Percentiles rank a stretch among this genome's conserved stretches.
These are phyloP conservation scores for Bilobella aurantiaca DNA, from an alignment of 1,140 invertebrate genomes.

Conservation along the genomic window DNA sequence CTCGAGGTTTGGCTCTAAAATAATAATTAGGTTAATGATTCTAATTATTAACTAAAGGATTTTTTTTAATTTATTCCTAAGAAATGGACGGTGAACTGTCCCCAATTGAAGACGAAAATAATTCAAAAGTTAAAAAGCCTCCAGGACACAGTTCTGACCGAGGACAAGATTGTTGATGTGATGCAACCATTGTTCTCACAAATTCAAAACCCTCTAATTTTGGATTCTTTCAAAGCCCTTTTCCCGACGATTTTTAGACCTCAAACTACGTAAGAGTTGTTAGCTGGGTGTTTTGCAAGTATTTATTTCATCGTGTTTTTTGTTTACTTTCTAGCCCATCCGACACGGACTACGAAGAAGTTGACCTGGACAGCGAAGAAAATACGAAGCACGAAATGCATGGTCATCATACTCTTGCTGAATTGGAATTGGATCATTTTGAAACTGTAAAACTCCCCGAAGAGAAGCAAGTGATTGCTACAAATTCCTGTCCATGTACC, in stretches of 20 bases:
- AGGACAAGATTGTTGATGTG: slow-evolving; percentile 20
- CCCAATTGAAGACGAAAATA: slow-evolving; percentile 22
- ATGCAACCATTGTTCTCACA: slow-evolving; percentile 22
- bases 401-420: background rate
- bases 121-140: slow-evolving; percentile 22
- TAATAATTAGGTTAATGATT: background rate
- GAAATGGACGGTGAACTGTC: slow-evolving; percentile 28
- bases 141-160: slow-evolving; percentile 16
- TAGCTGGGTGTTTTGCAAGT: no score
- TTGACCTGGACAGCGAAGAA: slow-evolving; percentile 28
- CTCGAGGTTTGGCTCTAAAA: no score
- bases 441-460: slow-evolving; percentile 29
- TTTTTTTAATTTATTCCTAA: slow-evolving; percentile 8
- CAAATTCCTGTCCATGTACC: slow-evolving; percentile 26
- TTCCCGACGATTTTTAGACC: slow-evolving; percentile 28
- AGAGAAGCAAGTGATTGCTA: slow-evolving; percentile 23
- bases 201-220: slow-evolving; percentile 24
- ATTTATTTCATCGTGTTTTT: no score
- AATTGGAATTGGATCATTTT: slow-evolving; percentile 1
- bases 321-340: slow-evolving; percentile 11
- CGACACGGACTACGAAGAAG: slow-evolving; percentile 28
- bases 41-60: background rate
- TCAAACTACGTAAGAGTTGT: slow-evolving; percentile 19
- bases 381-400: background rate
- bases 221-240: slow-evolving; percentile 24